Evolutionary conservation across 1,140 invertebrate genomes (phyloP).

Genomic region (Rhizoglyphus robini): DNA sequence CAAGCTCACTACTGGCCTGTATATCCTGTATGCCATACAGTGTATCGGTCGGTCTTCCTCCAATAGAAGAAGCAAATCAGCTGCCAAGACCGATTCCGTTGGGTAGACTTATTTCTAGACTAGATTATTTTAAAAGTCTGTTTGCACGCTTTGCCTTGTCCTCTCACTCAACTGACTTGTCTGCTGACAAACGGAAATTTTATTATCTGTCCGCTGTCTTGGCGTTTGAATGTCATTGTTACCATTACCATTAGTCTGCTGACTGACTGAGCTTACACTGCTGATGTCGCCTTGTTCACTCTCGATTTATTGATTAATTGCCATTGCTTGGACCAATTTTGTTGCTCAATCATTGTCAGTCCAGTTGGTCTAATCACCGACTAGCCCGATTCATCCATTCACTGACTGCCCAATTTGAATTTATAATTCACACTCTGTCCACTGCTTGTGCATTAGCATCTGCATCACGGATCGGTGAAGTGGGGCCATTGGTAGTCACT

Average conservation of each 20-base stretch:
- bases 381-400: background rate
- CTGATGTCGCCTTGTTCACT: background rate
- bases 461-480: background rate
- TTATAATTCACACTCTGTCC: no score
- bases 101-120: no score
- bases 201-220: constrained; percentile 5
- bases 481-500: background rate
- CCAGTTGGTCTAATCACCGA: constrained; percentile 8
- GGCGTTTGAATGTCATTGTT: background rate
- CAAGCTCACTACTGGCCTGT: background rate
- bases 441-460: background rate
- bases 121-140: no score
- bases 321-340: background rate
- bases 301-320: background rate
- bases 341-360: background rate
- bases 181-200: background rate
- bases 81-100: no score
- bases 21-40: no score
- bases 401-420: no score
- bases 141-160: background rate
- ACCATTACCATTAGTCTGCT: background rate
- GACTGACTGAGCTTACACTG: no score
- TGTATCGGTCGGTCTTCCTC: no score
- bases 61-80: constrained; percentile 4
- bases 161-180: background rate